Evolutionary conservation across 2,888 invertebrate species (phyloP).

Genomic region (Noctua comes): DNA sequence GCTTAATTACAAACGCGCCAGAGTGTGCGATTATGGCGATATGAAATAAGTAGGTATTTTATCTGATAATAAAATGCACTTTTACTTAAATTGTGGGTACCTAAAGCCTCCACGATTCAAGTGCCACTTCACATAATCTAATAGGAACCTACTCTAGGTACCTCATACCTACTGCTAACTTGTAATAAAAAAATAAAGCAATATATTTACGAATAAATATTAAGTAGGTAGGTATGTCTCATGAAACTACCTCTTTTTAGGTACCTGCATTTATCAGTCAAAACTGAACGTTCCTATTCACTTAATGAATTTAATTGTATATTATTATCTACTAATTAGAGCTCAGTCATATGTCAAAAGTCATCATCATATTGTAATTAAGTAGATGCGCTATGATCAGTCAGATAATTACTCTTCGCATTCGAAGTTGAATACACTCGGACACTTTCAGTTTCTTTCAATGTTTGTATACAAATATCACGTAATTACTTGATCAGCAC

Average conservation of each 20-base stretch:
- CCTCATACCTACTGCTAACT: neutral
- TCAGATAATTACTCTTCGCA: conserved; percentile 39
- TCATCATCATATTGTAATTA: conserved; percentile 32
- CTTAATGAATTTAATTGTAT: neutral
- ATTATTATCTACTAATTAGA: conserved; percentile 11
- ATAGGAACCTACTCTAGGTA: neutral
- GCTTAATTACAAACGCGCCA: conserved; percentile 50
- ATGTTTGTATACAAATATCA: conserved; percentile 72
- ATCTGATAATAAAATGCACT: conserved; percentile 51
- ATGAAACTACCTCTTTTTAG: neutral
- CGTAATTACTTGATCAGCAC: conserved; percentile 86
- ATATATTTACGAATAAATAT: conserved; percentile 1
- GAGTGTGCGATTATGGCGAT: conserved; percentile 54
- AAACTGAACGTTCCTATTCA: neutral
- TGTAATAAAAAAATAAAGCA: too few species aligned
- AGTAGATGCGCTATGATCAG: conserved; percentile 13
- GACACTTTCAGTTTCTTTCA: conserved; percentile 72
- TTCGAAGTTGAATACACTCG: conserved; percentile 51
- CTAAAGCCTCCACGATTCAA: conserved; percentile 6
- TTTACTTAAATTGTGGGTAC: conserved; percentile 33
- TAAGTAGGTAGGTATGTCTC: too few species aligned
- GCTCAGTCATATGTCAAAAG: neutral
- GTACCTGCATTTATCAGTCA: neutral
- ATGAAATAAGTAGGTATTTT: conserved; percentile 37
- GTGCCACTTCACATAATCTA: neutral